Percentiles rank a stretch among this genome's conserved stretches.
These are phyloP conservation scores for Corbicula japonica DNA, from an alignment of 2,888 invertebrate genomes.

Conservation along the genomic window DNA sequence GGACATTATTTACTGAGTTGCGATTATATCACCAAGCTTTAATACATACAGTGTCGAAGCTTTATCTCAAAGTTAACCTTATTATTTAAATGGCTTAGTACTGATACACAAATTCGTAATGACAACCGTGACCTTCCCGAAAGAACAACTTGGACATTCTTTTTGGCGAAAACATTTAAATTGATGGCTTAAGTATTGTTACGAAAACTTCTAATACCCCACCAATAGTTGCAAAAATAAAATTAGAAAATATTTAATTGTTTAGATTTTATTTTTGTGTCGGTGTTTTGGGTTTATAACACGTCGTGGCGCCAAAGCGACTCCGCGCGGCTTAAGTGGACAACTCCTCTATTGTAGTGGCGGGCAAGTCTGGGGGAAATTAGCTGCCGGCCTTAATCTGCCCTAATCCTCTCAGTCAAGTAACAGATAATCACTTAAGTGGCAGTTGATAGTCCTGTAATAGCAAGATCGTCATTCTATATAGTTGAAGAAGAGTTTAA, in stretches of 20 bases:
- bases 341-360: slow-evolving; percentile 49
- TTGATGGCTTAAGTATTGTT: no score
- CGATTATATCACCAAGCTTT: slow-evolving; percentile 9
- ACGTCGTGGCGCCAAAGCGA: slow-evolving; percentile 50
- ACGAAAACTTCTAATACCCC: slow-evolving; percentile 26
- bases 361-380: slow-evolving; percentile 40
- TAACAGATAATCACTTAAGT: slow-evolving; percentile 63
- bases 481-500: slow-evolving; percentile 33
- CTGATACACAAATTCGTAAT: slow-evolving; percentile 31
- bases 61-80: no score
- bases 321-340: slow-evolving; percentile 58
- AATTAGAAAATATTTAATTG: slow-evolving; percentile 62
- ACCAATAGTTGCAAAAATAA: slow-evolving; percentile 30
- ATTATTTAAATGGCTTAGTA: no score
- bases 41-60: no score
- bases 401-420: slow-evolving; percentile 59
- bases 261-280: slow-evolving; percentile 61
- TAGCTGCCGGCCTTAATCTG: slow-evolving; percentile 59
- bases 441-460: slow-evolving; percentile 38
- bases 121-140: slow-evolving; percentile 20
- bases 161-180: no score
- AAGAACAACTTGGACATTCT: slow-evolving; percentile 13
- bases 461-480: slow-evolving; percentile 4
- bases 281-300: slow-evolving; percentile 62
- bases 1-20: slow-evolving; percentile 15